These are phyloP conservation scores for Synanthedon vespiformis DNA, from an alignment of 2,888 invertebrate species.

Conservation along the genomic window DNA sequence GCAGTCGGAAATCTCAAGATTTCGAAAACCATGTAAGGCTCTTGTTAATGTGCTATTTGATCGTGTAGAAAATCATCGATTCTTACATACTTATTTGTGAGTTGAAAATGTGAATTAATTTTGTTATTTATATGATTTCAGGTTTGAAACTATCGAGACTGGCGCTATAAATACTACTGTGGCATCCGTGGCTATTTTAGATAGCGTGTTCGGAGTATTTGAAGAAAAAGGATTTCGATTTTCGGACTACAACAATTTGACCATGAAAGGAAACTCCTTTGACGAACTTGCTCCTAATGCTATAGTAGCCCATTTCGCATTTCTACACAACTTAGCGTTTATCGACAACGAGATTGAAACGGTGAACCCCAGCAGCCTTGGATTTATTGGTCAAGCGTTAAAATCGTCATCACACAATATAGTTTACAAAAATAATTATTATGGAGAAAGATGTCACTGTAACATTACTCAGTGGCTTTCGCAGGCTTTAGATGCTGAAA, in stretches of 20 bases:
- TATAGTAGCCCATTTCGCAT: conserved; percentile 56
- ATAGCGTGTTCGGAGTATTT: conserved; percentile 73
- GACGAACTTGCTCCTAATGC: conserved; percentile 67
- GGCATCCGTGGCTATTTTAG: conserved; percentile 69
- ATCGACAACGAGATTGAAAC: conserved; percentile 56
- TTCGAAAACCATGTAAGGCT: conserved; percentile 70
- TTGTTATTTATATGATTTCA: conserved; percentile 39
- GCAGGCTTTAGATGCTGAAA: conserved; percentile 44
- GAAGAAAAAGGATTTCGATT: conserved; percentile 72
- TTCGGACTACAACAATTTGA: conserved; percentile 74
- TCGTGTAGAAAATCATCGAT: neutral
- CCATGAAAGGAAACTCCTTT: conserved; percentile 75
- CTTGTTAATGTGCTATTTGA: neutral
- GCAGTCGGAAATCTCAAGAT: conserved; percentile 75
- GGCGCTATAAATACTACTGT: conserved; percentile 76
- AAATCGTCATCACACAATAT: conserved; percentile 45
- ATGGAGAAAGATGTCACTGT: conserved; percentile 74
- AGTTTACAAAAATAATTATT: conserved; percentile 72
- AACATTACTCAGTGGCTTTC: conserved; percentile 71
- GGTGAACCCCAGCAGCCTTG: conserved; percentile 62
- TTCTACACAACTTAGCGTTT: conserved; percentile 70
- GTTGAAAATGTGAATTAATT: neutral
- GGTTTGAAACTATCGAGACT: conserved; percentile 71
- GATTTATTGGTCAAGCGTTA: conserved; percentile 68
- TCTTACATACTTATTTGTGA: neutral